Evolutionary conservation across 2,113 vertebrate species (phyloP), one percentile per base, ranked within the genome.

Genomic region (Camarhynchus parvulus): DNA sequence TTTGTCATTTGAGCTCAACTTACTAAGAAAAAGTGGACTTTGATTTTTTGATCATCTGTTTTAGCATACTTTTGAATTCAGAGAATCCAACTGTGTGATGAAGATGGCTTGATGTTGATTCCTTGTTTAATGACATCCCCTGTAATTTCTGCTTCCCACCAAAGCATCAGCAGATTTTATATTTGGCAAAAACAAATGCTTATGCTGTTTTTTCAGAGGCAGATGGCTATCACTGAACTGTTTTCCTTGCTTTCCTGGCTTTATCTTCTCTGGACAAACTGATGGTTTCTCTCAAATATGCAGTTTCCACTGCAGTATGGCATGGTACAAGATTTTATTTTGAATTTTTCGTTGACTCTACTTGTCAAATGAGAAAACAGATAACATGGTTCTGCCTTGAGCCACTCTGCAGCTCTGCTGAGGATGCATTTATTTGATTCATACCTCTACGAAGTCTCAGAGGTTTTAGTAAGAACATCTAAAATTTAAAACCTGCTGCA

Each of bases 381-480:
- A n/a, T 49, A 79, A 58, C 44, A 23, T 10, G 4, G 8, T 52
- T 90, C 70, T 95, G 68, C 75, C 68, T 88, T 83, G 28, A 97
- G 31, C 52, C 30, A 46, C 42, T 83, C 62, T 74, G 50, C 35
- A 89, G 7, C 46, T 77, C 62, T 79, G 50, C 41, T 91, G 78
- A 88, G 77, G 68, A 83, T 87, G 46, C 10, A 67, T 61, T 87
- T 82, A 28, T 95, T 90, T 95, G 58, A 86, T 91, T 88, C 3
- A 2, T 75, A 42, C 18, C 9, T 63, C 35, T 61, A 5, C 59
- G 78, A 90, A 92, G 47, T 86, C 42, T 74, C 83, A 69, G 64
- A 39, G 59, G 70, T 95, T 95, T 94, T 76, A 84, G 56, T 49
- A 46, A 89, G 9, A 84, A 15, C 44, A 62, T 81, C 68, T 86